phyloP scores from a whole-genome alignment of 1,140 invertebrate genomes.

The Drosophila novamexicana region DNA sequence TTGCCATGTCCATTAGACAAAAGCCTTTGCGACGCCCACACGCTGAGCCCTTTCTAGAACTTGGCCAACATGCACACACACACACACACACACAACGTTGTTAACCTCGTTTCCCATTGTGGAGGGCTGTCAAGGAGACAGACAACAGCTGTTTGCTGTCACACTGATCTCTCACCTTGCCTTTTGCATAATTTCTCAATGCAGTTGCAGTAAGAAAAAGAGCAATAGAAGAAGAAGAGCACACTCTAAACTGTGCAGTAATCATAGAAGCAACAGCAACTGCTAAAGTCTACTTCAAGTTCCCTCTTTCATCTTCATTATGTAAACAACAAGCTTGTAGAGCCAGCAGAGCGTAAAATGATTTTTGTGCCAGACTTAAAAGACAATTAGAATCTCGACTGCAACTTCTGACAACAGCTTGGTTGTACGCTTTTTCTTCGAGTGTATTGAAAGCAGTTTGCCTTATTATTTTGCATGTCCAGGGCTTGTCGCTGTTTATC shows the following conservation, averaged over 20 bases:
- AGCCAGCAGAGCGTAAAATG: conserved; percentile 64
- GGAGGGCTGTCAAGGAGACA: conserved; percentile 35
- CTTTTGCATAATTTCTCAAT: conserved; percentile 46
- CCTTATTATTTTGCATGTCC: conserved; percentile 46
- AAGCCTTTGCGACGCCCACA: conserved; percentile 52
- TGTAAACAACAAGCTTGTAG: conserved; percentile 35
- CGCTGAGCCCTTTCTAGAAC: conserved; percentile 39
- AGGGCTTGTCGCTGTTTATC: conserved; percentile 24
- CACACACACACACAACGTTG: conserved; percentile 31
- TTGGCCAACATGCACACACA: conserved; percentile 38
- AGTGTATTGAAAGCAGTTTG: conserved; percentile 42
- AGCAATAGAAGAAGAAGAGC: neutral
- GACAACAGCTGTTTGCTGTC: conserved; percentile 74
- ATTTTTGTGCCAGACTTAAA: conserved; percentile 49
- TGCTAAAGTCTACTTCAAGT: conserved; percentile 23
- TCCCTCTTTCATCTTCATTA: conserved; percentile 39
- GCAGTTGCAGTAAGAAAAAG: conserved; percentile 19
- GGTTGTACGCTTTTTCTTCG: conserved; percentile 22
- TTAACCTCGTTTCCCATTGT: conserved; percentile 66
- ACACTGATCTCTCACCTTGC: conserved; percentile 66
- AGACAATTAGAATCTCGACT: conserved; percentile 43
- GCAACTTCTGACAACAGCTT: conserved; percentile 7
- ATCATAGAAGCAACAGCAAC: conserved; percentile 22
- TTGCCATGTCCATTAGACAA: conserved; percentile 41
- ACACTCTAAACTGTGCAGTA: conserved; percentile 23